Evolutionary conservation across 2,113 vertebrate genomes (phyloP).

Genomic region (Tachycineta bicolor): DNA sequence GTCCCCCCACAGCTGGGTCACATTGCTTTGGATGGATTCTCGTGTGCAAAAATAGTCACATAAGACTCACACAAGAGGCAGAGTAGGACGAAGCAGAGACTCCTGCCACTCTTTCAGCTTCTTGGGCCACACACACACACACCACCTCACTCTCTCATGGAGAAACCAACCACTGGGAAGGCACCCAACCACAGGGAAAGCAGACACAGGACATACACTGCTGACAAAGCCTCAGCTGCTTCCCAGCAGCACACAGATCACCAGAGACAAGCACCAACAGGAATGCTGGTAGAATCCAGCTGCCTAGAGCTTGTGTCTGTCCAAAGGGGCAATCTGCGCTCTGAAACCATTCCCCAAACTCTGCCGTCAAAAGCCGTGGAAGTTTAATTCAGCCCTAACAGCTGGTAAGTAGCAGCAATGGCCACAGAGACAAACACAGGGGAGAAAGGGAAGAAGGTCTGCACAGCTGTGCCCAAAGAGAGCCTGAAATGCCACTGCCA

Average conservation of each 20-base stretch:
- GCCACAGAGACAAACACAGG: background rate
- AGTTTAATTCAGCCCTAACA: background rate
- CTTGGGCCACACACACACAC: background rate
- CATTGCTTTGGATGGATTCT: background rate
- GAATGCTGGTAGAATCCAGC: accelerated
- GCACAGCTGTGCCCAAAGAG: background rate
- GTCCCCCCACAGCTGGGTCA: background rate
- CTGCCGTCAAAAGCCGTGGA: background rate
- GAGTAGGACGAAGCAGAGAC: background rate
- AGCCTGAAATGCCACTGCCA: background rate
- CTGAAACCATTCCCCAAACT: background rate
- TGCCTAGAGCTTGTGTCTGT: background rate
- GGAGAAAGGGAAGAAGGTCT: background rate
- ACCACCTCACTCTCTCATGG: background rate
- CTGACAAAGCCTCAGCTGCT: background rate
- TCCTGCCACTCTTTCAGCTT: background rate
- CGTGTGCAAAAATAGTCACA: accelerated
- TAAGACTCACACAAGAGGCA: background rate
- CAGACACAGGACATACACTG: background rate
- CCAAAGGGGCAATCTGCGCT: accelerated
- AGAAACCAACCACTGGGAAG: background rate
- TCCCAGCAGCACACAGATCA: background rate
- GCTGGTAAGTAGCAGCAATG: background rate
- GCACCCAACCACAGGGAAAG: background rate
- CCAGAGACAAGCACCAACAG: background rate